phyloP scores from a whole-genome alignment of 2,797 vertebrate genomes.

The Lutjanus campechanus region DNA sequence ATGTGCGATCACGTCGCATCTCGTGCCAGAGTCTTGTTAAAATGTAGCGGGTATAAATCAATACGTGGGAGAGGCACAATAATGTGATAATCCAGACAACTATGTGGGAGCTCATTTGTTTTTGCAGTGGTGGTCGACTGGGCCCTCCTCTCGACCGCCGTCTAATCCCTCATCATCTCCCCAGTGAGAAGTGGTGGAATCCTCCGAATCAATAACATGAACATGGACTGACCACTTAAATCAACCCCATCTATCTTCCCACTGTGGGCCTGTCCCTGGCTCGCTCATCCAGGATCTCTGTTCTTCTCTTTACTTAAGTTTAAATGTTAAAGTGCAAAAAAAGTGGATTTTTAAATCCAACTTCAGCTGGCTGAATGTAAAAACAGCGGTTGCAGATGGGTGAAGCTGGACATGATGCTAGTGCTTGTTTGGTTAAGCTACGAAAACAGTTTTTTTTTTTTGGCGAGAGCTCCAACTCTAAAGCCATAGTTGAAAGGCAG shows the following conservation, averaged over 20 bases:
- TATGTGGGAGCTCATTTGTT: constrained; percentile 83
- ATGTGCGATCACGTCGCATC: constrained; percentile 46
- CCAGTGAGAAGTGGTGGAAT: constrained; percentile 75
- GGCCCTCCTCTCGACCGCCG: constrained; percentile 71
- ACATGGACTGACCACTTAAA: constrained; percentile 84
- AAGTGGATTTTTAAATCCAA: constrained; percentile 38
- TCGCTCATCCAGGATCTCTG: constrained; percentile 55
- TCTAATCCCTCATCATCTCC: constrained; percentile 82
- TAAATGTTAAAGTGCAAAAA: constrained; percentile 35
- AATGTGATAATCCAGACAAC: constrained; percentile 85
- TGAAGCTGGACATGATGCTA: constrained; percentile 3
- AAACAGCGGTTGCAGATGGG: neutral
- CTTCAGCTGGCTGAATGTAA: constrained; percentile 11
- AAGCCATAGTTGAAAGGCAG: constrained; percentile 9
- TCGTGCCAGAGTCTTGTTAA: constrained; percentile 68
- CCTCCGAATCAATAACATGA: constrained; percentile 84
- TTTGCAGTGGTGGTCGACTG: constrained; percentile 75
- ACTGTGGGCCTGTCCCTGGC: constrained; percentile 48
- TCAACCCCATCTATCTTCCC: constrained; percentile 82
- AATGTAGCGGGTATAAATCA: constrained; percentile 78
- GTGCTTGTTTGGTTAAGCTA: constrained; percentile 19
- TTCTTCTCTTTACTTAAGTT: constrained; percentile 32
- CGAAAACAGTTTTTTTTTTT: constrained; percentile 23
- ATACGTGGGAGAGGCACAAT: constrained; percentile 79
- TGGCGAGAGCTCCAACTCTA: constrained; percentile 4